Evolutionary conservation across 1,140 invertebrate species (phyloP).

Genomic region (Elymnias hypermnestra): DNA sequence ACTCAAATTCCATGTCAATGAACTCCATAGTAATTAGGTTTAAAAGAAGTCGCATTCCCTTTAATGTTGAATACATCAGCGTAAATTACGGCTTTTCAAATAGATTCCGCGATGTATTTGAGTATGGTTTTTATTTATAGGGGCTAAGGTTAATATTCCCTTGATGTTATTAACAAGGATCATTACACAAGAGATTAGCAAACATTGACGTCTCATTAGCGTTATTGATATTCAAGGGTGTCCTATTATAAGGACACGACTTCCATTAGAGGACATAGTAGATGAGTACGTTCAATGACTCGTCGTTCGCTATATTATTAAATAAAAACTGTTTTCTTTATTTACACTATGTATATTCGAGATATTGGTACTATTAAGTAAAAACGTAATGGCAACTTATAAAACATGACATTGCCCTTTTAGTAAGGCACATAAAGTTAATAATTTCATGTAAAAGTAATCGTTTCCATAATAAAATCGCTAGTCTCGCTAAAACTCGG

Average conservation of each 20-base stretch:
- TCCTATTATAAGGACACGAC: neutral
- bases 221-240: slow-evolving; percentile 5
- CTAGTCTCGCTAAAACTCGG: too few relatives aligned
- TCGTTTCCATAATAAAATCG: too few relatives aligned
- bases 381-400: too few relatives aligned
- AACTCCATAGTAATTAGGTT: neutral
- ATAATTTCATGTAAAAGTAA: too few relatives aligned
- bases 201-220: slow-evolving; percentile 16
- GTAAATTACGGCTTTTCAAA: slow-evolving; percentile 1
- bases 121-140: neutral
- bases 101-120: neutral
- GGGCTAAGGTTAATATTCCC: neutral
- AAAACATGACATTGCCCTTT: too few relatives aligned
- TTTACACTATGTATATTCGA: too few relatives aligned
- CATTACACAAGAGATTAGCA: slow-evolving; percentile 8
- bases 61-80: slow-evolving; percentile 1
- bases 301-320: neutral
- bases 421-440: too few relatives aligned
- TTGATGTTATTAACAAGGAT: neutral
- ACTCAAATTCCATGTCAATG: neutral
- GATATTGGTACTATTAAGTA: too few relatives aligned
- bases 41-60: neutral
- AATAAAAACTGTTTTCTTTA: too few relatives aligned
- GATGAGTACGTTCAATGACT: neutral
- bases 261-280: neutral